These are phyloP conservation scores for Petrolisthes manimaculis DNA, from an alignment of 2,888 invertebrate species.

Conservation along the genomic window DNA sequence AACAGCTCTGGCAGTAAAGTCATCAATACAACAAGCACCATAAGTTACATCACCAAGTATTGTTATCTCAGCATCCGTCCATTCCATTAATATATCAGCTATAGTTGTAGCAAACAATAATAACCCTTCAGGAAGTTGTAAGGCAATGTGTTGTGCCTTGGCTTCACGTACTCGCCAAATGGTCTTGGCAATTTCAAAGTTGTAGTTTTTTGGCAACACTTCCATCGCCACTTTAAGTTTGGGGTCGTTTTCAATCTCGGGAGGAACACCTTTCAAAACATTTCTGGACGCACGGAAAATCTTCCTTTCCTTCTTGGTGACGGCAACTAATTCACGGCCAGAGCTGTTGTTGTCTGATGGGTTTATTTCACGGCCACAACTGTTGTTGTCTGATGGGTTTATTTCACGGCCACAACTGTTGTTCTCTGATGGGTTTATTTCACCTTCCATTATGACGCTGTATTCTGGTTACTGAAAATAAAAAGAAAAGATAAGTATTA, in stretches of 20 bases:
- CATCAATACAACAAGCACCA: conserved; percentile 98
- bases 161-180: conserved; percentile 92
- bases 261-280: conserved; percentile 83
- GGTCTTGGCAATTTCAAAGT: conserved; percentile 95
- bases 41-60: conserved; percentile 99
- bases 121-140: conserved; percentile 97
- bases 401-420: no score
- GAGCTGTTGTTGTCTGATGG: no score
- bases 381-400: no score
- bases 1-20: conserved; percentile 90
- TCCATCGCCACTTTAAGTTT: conserved; percentile 80
- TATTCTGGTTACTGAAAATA: no score
- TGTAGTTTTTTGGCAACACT: conserved; percentile 91
- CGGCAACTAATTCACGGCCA: no score
- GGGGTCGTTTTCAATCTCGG: conserved; percentile 82
- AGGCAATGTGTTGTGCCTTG: conserved; percentile 87
- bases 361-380: no score
- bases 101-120: conserved; percentile 92
- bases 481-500: no score
- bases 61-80: conserved; percentile 86
- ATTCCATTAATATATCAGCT: conserved; percentile 88
- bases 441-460: no score
- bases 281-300: conserved; percentile 69
- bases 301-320: conserved; percentile 29
- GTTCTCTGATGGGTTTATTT: no score